Percentiles rank a stretch among this genome's conserved stretches.
phyloP scores from a whole-genome alignment of 2,888 invertebrate genomes.

The Rhingia rostrata region DNA sequence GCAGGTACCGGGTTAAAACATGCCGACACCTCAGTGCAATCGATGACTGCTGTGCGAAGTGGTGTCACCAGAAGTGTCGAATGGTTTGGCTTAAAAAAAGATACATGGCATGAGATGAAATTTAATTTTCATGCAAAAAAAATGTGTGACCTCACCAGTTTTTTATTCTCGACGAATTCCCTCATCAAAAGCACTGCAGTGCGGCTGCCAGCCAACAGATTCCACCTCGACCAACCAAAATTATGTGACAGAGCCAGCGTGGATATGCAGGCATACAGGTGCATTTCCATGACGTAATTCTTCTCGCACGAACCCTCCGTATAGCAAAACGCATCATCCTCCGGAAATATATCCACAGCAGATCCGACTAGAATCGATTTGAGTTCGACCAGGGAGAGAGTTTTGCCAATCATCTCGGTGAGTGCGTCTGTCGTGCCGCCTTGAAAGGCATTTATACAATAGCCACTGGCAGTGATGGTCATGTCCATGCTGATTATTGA shows the following conservation, averaged over 20 bases:
- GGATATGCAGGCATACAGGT: slow-evolving; percentile 91
- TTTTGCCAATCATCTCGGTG: slow-evolving; percentile 81
- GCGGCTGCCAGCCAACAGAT: slow-evolving; percentile 84
- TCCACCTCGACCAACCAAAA: slow-evolving; percentile 92
- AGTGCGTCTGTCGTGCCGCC: slow-evolving; percentile 81
- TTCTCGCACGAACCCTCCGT: slow-evolving; percentile 88
- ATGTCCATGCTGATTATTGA: slow-evolving; percentile 85
- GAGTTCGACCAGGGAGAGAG: slow-evolving; percentile 78
- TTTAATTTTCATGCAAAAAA: slow-evolving; percentile 41
- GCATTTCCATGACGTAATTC: slow-evolving; percentile 89
- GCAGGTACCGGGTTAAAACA: slow-evolving; percentile 85
- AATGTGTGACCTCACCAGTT: slow-evolving; percentile 77
- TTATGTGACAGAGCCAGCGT: slow-evolving; percentile 88
- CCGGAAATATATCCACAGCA: slow-evolving; percentile 93
- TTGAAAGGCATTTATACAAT: slow-evolving; percentile 82
- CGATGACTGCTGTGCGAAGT: slow-evolving; percentile 86
- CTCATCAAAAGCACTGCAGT: slow-evolving; percentile 81
- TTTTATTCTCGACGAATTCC: slow-evolving; percentile 81
- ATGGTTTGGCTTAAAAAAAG: slow-evolving; percentile 79
- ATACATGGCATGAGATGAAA: background rate
- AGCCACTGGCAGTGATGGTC: slow-evolving; percentile 83
- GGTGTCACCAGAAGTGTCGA: slow-evolving; percentile 86
- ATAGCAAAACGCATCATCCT: slow-evolving; percentile 89
- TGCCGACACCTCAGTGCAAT: slow-evolving; percentile 90
- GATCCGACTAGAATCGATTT: slow-evolving; percentile 84